Evolutionary conservation across 2,113 vertebrate genomes (phyloP), one percentile per base, ranked within the genome.

Genomic region (Potamarius usumacintae): DNA sequence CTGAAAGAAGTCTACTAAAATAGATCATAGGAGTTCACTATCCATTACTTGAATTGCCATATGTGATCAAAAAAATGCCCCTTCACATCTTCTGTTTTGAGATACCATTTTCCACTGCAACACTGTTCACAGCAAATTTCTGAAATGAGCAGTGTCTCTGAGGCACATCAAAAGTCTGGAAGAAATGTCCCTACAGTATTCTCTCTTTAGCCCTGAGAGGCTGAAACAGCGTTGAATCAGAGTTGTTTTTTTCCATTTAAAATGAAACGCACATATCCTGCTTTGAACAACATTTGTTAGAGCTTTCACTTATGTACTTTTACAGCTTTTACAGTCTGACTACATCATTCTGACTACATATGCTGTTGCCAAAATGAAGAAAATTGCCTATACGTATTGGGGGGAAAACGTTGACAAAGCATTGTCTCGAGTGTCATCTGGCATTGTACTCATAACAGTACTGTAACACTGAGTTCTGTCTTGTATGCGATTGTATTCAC

Each of bases 21-120:
- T 34, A 77, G 7, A 27, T 55, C 12, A 60, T 34, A 77, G 58
- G 34, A 18, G 9, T 50, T 63, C 48, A 65, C 4, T 63, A 52
- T 78, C 57, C 57, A 62, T 77, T 77, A 62, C 18, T 53, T 53
- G 74, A 76, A 60, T 50, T 85, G 42, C 22, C 42, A 60, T 63
- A 52, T 72, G 57, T 74, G 67, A 48, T 62, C 34, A 77, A 72
- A 78, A 55, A 85, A 52, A n/a, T 20, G 42, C n/a, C 1, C 30
- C 30, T 85, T 85, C 55, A 30, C 25, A 57, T 30, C 1, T 9
- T 27, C n/a, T 15, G 57, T 53, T 27, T 27, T 53, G 71, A 85
- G 58, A 65, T 67, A 18, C 71, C 74, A 65, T 86, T 76, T 67
- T 63, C 17, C 55, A 58, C 57, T 30, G 83, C 34, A 63, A n/a